These are phyloP conservation scores for Uromys caudimaculatus DNA, from an alignment of 2,797 vertebrate genomes.

Conservation along the genomic window DNA sequence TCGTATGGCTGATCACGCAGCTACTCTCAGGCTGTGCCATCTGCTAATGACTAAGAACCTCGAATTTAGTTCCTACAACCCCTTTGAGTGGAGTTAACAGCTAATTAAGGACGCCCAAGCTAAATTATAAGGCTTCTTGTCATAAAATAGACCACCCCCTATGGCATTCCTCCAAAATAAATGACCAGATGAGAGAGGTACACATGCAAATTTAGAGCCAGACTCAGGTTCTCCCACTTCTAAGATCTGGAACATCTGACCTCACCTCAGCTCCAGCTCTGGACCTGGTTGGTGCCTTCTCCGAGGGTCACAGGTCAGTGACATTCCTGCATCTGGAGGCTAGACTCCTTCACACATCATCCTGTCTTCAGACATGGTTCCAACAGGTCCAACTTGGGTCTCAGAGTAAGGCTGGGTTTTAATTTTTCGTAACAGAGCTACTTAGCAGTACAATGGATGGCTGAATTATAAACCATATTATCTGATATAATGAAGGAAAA, in stretches of 20 bases:
- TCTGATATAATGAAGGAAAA: constrained; percentile 3
- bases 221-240: not conserved
- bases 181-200: not conserved
- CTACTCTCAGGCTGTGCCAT: not conserved
- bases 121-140: not conserved
- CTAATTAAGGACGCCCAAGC: not conserved
- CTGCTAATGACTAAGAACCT: not conserved
- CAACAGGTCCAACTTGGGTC: not conserved
- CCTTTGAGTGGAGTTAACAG: not conserved
- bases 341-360: not conserved
- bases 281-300: not conserved
- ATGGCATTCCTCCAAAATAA: not conserved
- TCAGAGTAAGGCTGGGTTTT: not conserved
- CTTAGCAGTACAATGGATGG: not conserved
- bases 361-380: not conserved
- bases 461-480: constrained; percentile 2
- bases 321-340: not conserved
- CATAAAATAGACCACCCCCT: not conserved
- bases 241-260: not conserved
- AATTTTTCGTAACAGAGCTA: not conserved
- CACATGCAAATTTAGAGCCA: not conserved
- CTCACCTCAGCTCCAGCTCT: not conserved
- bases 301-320: not conserved
- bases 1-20: not conserved
- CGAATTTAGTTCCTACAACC: not conserved